These are phyloP conservation scores for Odobenus rosmarus DNA, from an alignment of 2,113 vertebrate genomes.

Conservation along the genomic window DNA sequence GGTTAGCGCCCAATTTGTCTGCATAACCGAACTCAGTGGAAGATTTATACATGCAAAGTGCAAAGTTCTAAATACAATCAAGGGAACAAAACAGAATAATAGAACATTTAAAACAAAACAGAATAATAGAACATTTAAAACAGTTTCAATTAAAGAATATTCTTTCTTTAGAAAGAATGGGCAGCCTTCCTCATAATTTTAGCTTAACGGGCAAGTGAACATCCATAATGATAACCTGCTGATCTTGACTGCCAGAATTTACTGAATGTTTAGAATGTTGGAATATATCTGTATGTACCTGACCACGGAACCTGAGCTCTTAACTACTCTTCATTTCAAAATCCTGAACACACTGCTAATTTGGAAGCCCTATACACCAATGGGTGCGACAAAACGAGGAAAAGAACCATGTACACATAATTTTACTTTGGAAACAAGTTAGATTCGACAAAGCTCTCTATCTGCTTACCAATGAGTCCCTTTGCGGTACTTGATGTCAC, in stretches of 20 bases:
- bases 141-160: neutral
- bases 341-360: neutral
- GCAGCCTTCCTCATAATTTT: neutral
- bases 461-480: slow-evolving; percentile 91
- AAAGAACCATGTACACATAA: neutral
- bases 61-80: neutral
- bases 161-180: neutral
- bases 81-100: neutral
- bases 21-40: neutral
- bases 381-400: neutral
- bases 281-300: neutral
- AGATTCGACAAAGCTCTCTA: neutral
- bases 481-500: slow-evolving; percentile 88
- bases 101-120: neutral
- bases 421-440: neutral
- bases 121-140: neutral
- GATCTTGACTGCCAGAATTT: neutral
- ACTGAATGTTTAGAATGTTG: neutral
- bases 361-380: neutral
- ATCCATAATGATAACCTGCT: neutral
- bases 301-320: neutral
- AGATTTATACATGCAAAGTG: neutral
- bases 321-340: neutral
- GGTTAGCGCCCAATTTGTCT: neutral
- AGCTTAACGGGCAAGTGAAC: neutral